Conservation (phyloP, 2,888 invertebrate species). For the Drosophila kanekoi region DNA sequence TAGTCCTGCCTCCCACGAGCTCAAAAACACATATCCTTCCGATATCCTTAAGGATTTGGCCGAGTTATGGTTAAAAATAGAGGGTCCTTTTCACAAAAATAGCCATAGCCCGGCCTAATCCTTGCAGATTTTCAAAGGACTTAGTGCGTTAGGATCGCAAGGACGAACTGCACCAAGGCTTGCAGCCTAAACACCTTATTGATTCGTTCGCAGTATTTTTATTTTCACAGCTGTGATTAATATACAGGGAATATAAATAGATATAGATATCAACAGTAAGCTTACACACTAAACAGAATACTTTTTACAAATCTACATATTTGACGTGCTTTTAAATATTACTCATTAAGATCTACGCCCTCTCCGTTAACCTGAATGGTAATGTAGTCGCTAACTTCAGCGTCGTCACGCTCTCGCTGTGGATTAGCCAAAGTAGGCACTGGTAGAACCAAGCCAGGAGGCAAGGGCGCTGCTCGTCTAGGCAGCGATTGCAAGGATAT, state of each 20-base stretch:
- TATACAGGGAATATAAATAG: slow-evolving; percentile 6
- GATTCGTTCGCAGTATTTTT: background rate
- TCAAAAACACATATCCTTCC: no score
- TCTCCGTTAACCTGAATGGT: slow-evolving; percentile 80
- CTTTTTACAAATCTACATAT: slow-evolving; percentile 27
- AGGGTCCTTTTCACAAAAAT: no score
- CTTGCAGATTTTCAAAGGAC: no score
- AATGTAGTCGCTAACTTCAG: slow-evolving; percentile 44
- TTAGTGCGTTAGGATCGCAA: no score
- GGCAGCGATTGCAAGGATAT: slow-evolving; percentile 63
- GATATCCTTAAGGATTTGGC: no score
- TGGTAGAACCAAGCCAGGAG: slow-evolving; percentile 17
- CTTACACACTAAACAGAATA: slow-evolving; percentile 19
- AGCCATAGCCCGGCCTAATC: no score
- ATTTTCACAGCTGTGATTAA: slow-evolving; percentile 4
- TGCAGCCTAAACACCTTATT: no score
- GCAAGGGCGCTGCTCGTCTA: slow-evolving; percentile 15
- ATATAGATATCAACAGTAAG: slow-evolving; percentile 22
- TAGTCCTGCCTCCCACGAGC: no score
- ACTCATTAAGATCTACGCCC: slow-evolving; percentile 71
- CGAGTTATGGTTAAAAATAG: no score
- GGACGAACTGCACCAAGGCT: no score
- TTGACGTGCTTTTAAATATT: slow-evolving; percentile 17
- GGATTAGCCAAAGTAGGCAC: slow-evolving; percentile 1
- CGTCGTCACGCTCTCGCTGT: slow-evolving; percentile 21